A percentile compares a stretch with the other conserved stretches of the same genome.
These are phyloP conservation scores for Ataeniobius toweri DNA, from an alignment of 2,797 vertebrate genomes.

Conservation along the genomic window DNA sequence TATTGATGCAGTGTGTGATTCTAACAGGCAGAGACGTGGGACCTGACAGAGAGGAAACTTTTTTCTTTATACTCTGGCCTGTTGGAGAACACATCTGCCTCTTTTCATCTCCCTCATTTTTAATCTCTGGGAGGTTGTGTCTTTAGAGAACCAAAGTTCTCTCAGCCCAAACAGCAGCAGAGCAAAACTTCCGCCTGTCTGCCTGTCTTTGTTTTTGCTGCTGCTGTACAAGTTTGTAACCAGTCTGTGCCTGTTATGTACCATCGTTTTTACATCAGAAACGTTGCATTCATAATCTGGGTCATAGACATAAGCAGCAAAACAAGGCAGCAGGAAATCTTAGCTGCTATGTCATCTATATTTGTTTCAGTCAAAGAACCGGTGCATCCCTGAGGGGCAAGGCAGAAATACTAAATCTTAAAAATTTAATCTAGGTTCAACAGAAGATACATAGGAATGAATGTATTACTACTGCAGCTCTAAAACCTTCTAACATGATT, in stretches of 20 bases:
- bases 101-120: conserved; percentile 34
- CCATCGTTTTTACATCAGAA: conserved; percentile 26
- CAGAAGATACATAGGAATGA: conserved; percentile 1
- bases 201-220: conserved; percentile 31
- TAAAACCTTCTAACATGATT: neutral
- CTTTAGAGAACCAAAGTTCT: conserved; percentile 21
- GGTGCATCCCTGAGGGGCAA: conserved; percentile 3
- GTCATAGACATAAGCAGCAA: conserved; percentile 32
- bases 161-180: conserved; percentile 23
- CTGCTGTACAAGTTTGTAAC: conserved; percentile 11
- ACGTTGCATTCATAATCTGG: conserved; percentile 25
- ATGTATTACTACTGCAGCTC: neutral
- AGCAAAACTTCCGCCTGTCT: conserved; percentile 16
- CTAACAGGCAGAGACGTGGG: conserved; percentile 60
- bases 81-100: conserved; percentile 54
- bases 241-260: conserved; percentile 9
- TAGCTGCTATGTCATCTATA: conserved; percentile 11
- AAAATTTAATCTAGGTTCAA: conserved; percentile 2
- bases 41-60: conserved; percentile 52
- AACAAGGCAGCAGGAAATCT: conserved; percentile 12
- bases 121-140: conserved; percentile 39
- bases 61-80: conserved; percentile 42
- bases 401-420: conserved; percentile 7
- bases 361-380: conserved; percentile 25
- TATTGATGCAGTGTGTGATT: conserved; percentile 65